Base-by-base conservation (phyloP, 1,140 invertebrate species). In the Aphelenchoides avenae region DNA sequence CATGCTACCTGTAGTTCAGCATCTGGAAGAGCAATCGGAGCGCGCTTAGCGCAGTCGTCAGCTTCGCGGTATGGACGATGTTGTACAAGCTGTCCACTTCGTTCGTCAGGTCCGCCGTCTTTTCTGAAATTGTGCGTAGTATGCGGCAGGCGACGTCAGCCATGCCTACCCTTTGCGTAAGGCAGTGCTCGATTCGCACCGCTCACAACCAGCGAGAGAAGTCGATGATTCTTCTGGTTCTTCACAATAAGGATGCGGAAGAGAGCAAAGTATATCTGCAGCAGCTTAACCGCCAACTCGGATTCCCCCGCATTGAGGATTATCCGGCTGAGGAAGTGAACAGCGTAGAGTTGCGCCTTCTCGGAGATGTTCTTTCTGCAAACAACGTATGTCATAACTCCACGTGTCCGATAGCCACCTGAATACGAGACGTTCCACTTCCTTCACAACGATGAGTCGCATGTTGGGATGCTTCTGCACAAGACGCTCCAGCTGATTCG, bases 241-340 rank as follows among this genome's bases (percentile, higher is more conserved):
- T 90, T 89, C 30, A 57, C 11, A 13, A 91, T 84, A 39, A 86
- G 85, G 42, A 89, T 87, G 80, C 91, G 94, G 79, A 97, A 97
- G 71, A 96, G 90, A 0, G 87, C 85, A 74, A 97, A 91, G 78
- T 95, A 96, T n/a, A 96, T 85, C 49, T 86, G 82, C 9, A 96
- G 86, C 13, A 96, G 79, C 64, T 84, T 86, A 56, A 84, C 84
- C 0, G 91, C 90, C 15, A 94, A 80, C 46, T 86, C 82, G 2
- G 81, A 80, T 44, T 91, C 86, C 7, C 87, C 85, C 29, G 84
- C 83, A 9, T 82, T 78, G 37, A 89, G 79, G 62, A 86, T 81
- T 65, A 88, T 85, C 75, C 90, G 88, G 36, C 87, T 87, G 15
- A 97, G 79, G 73, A 93, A 89, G 75, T 91, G 95, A 15, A 96